phyloP scores from a whole-genome alignment of 2,113 vertebrate species.

The Speoplatyrhinus poulsoni region DNA sequence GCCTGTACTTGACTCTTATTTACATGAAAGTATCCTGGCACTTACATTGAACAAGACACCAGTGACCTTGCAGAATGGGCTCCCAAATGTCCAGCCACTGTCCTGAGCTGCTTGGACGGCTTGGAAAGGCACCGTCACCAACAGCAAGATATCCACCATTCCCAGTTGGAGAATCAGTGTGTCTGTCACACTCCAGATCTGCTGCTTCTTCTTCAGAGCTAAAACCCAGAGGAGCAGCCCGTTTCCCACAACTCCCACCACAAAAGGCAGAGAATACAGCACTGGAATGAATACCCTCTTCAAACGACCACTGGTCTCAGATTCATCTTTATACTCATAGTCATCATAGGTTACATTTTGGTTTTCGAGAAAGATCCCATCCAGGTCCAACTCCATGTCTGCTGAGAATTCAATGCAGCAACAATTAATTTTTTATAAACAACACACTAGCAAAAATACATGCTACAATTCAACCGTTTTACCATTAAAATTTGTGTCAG shows the following conservation, averaged over 20 bases:
- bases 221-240: constrained; percentile 71
- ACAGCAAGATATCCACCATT: constrained; percentile 74
- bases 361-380: constrained; percentile 57
- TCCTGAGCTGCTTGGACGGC: constrained; percentile 57
- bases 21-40: background rate
- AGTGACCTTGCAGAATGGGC: constrained; percentile 70
- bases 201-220: constrained; percentile 63
- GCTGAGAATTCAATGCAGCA: constrained; percentile 20
- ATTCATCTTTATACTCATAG: constrained; percentile 24
- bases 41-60: constrained; percentile 77
- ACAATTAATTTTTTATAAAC: background rate
- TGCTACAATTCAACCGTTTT: too few species aligned
- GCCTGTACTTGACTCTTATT: background rate
- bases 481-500: too few species aligned
- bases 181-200: constrained; percentile 73
- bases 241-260: constrained; percentile 80
- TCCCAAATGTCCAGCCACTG: constrained; percentile 63
- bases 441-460: background rate
- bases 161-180: constrained; percentile 80
- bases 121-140: constrained; percentile 81
- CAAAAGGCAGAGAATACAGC: constrained; percentile 69
- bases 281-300: constrained; percentile 58
- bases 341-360: constrained; percentile 43
- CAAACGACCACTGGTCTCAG: constrained; percentile 22
- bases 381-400: constrained; percentile 34